Evolutionary conservation across 2,797 vertebrate species (phyloP).

Genomic region (Loriculus beryllinus): DNA sequence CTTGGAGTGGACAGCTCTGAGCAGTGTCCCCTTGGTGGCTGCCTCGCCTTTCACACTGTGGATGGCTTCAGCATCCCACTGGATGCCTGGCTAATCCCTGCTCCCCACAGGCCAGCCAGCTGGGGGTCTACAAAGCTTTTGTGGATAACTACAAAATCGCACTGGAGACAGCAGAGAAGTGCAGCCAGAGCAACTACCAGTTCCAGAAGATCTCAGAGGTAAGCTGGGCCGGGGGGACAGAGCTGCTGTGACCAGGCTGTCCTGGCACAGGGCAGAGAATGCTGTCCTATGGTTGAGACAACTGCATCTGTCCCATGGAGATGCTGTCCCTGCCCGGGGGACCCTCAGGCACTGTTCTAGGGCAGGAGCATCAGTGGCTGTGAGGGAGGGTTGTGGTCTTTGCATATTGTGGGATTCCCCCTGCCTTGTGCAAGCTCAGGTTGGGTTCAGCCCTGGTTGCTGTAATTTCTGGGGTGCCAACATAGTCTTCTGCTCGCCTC

Average conservation of each 20-base stretch:
- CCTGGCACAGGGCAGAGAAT: background rate
- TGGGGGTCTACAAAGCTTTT: constrained; percentile 97
- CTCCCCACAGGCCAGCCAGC: constrained; percentile 86
- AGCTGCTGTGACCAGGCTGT: fast-evolving
- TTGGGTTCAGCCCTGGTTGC: background rate
- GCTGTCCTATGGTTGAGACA: fast-evolving
- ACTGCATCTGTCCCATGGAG: fast-evolving
- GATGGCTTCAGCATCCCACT: background rate
- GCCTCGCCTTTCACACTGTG: background rate
- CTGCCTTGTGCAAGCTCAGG: background rate
- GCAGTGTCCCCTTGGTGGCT: background rate
- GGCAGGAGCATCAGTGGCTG: background rate
- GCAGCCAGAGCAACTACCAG: constrained; percentile 92
- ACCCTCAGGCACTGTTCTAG: background rate
- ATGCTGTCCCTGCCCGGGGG: background rate
- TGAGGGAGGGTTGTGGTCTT: fast-evolving
- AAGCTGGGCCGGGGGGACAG: background rate
- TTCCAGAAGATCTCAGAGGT: constrained; percentile 99
- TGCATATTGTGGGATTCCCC: background rate
- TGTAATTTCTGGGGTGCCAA: background rate
- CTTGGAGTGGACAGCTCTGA: background rate
- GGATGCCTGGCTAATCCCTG: background rate
- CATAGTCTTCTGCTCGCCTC: fast-evolving
- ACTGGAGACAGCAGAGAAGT: constrained; percentile 91
- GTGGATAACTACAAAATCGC: constrained; percentile 98